Base-by-base conservation (phyloP, 2,113 vertebrate genomes). In the Brienomyrus brachyistius region DNA sequence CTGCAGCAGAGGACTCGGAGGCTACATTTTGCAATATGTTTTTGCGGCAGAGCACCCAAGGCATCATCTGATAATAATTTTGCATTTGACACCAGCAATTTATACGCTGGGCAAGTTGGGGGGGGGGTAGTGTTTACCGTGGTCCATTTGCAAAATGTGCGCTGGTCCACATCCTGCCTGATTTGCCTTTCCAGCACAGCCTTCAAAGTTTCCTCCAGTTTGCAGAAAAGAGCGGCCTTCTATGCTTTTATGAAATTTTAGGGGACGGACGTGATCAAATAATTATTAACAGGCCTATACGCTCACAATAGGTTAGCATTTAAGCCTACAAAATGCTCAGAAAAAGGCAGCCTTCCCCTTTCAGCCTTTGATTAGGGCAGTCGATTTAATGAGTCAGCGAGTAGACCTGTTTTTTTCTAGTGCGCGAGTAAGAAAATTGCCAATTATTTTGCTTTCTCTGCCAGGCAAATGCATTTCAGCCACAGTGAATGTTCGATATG, bases 401-500 rank as follows among this genome's bases (percentile, higher is more conserved):
- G 35, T 35, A 35, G 35, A 80, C 31, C 31, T 43, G 74, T 80
- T 35, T 40, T 40, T 31, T 80, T 80, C 74, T 80, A 40, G 74
- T 80, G 74, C 74, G 74, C 35, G 35, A 40, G 35, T 43, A 80
- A 43, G 74, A 80, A 80, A 43, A 80, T 80, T 80, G 74, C 15
- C 74, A 80, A 80, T 80, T 80, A 80, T 80, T 80, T 80, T 40
- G 74, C 35, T 80, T 80, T 80, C 74, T 74, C 10, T 77, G 74
- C 43, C 11, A 77, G 74, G 15, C 6, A 77, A 77, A 77, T 77
- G 35, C 74, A 77, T 77, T 77, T 77, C 74, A 40, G 74, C 74
- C 15, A 77, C 35, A 7, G 74, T 31, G 62, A 70, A 70, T 3
- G 27, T 13, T 70, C n/a, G n/a, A 70, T 70, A 31, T 70, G 9